These are phyloP conservation scores for Melanotaenia pygmaea DNA, from an alignment of 2,797 vertebrate species.

Conservation along the genomic window DNA sequence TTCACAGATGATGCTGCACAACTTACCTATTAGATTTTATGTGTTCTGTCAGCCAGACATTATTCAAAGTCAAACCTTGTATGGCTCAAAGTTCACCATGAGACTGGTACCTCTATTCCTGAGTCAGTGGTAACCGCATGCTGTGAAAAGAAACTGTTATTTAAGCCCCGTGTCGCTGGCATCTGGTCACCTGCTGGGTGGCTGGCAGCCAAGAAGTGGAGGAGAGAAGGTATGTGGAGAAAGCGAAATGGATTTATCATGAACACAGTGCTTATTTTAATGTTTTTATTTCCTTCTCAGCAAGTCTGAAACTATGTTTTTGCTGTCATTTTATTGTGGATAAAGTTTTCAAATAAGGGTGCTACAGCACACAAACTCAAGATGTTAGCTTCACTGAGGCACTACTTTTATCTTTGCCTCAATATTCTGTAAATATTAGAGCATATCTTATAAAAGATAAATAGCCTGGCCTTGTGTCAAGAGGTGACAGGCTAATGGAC, in stretches of 20 bases:
- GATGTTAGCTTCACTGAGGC: background rate
- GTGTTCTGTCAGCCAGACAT: background rate
- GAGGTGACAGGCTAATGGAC: conserved; percentile 61
- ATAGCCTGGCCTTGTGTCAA: conserved; percentile 10
- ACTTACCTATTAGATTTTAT: background rate
- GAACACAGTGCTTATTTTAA: conserved; percentile 7
- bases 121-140: conserved; percentile 1
- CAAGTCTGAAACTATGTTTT: background rate
- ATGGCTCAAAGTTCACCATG: conserved; percentile 5
- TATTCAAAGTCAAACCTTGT: conserved; percentile 25
- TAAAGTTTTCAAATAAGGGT: conserved; percentile 6
- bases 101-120: conserved; percentile 12
- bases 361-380: background rate
- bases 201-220: conserved; percentile 20
- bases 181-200: conserved; percentile 41
- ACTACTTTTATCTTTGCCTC: background rate
- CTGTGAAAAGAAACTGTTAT: conserved; percentile 47
- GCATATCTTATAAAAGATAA: conserved; percentile 1
- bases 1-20: background rate
- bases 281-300: background rate
- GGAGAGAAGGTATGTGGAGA: conserved; percentile 1
- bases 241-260: background rate
- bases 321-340: conserved; percentile 1
- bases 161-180: conserved; percentile 22
- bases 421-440: conserved; percentile 1